Evolutionary conservation across 2,113 vertebrate species (phyloP).

Genomic region (Formicarius rufipectus): DNA sequence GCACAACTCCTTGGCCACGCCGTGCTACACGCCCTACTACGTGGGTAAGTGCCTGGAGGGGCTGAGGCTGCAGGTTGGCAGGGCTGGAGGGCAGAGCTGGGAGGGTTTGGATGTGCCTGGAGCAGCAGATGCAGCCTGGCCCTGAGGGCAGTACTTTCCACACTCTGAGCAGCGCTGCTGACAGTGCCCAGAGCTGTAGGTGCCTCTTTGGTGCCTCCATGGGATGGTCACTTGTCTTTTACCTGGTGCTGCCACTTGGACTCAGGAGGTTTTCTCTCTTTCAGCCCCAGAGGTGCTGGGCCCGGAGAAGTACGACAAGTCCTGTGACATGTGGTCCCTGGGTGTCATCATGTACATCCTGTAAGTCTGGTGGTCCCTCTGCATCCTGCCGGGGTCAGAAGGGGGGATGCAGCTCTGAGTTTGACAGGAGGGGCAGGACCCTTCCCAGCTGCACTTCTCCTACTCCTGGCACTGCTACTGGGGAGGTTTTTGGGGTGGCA

Average conservation of each 20-base stretch:
- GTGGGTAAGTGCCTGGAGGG: constrained; percentile 83
- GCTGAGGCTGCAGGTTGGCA: background rate
- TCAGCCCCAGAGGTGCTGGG: constrained; percentile 95
- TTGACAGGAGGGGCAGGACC: background rate
- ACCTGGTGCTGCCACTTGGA: rapidly evolving
- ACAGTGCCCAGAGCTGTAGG: rapidly evolving
- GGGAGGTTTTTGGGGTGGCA: background rate
- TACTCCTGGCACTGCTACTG: background rate
- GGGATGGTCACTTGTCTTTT: background rate
- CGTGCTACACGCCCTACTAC: constrained; percentile 98
- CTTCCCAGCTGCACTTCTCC: background rate
- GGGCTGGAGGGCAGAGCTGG: background rate
- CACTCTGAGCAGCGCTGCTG: background rate
- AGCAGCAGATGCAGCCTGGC: background rate
- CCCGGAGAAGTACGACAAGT: constrained; percentile 98
- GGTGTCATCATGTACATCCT: constrained; percentile 99
- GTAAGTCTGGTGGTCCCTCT: constrained; percentile 73
- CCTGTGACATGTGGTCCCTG: constrained; percentile 99
- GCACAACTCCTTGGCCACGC: constrained; percentile 94
- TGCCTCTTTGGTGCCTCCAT: rapidly evolving
- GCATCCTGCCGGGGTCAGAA: rapidly evolving
- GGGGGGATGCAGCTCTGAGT: background rate
- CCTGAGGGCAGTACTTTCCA: rapidly evolving
- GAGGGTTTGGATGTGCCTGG: rapidly evolving
- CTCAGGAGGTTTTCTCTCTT: background rate